Percentiles rank a stretch among this genome's conserved stretches.
Conservation (phyloP, 2,888 invertebrate species). For the Pandemis heparana region DNA sequence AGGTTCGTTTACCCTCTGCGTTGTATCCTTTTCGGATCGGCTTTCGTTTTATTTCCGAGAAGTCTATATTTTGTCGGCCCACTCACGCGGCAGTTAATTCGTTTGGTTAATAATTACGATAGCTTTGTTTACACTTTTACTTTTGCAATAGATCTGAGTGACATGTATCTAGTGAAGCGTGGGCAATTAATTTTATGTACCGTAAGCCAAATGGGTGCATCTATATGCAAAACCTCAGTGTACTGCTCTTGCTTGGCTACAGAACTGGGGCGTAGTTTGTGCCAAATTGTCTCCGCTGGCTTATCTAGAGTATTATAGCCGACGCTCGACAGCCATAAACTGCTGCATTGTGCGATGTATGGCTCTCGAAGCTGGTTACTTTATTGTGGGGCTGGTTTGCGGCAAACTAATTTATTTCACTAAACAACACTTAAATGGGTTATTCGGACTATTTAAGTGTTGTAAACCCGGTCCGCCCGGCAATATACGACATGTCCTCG, state of each 20-base stretch:
- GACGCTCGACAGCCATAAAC: conserved; percentile 76
- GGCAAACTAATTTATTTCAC: conserved; percentile 36
- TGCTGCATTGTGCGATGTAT: conserved; percentile 74
- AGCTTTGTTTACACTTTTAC: conserved; percentile 5
- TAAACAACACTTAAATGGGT: conserved; percentile 35
- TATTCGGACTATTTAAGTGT: conserved; percentile 39
- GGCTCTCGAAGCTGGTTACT: conserved; percentile 64
- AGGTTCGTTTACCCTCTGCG: conserved; percentile 27
- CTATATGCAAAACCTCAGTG: conserved; percentile 83
- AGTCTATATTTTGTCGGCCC: conserved; percentile 1
- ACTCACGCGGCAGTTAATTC: conserved; percentile 18
- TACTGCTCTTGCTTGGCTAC: conserved; percentile 75
- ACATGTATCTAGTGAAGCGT: conserved; percentile 72
- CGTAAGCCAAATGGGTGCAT: conserved; percentile 82
- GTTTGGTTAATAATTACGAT: conserved; percentile 11
- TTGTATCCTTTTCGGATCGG: conserved; percentile 17
- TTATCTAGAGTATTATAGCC: conserved; percentile 82
- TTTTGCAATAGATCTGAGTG: conserved; percentile 60
- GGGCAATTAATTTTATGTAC: conserved; percentile 80
- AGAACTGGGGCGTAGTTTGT: conserved; percentile 79
- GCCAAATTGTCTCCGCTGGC: conserved; percentile 84
- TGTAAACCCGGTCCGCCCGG: conserved; percentile 25
- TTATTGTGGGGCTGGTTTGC: conserved; percentile 59
- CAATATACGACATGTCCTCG: conserved; percentile 18
- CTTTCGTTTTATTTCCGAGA: conserved; percentile 20